Evolutionary conservation across 2,888 invertebrate genomes (phyloP).

Genomic region (Archips crataeganus): DNA sequence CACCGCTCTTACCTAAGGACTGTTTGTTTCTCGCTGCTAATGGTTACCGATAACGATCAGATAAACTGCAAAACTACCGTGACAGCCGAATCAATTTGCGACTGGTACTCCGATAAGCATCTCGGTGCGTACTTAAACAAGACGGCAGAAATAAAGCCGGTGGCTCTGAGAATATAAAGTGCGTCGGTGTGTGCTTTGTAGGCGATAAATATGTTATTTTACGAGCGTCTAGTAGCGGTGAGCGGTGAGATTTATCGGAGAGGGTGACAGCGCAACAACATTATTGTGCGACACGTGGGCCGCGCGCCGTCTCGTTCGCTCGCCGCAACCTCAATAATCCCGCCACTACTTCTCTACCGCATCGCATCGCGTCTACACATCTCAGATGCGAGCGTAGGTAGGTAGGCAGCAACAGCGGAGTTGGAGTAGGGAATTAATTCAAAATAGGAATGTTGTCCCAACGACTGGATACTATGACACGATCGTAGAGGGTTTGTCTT

Average conservation of each 20-base stretch:
- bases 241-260: slow-evolving; percentile 58
- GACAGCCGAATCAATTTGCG: slow-evolving; percentile 18
- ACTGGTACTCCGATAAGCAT: slow-evolving; percentile 9
- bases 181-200: slow-evolving; percentile 31
- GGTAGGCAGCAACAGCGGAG: not conserved
- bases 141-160: not conserved
- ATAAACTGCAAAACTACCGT: slow-evolving; percentile 52
- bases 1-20: slow-evolving; percentile 58
- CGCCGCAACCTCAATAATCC: slow-evolving; percentile 39
- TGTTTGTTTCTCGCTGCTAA: slow-evolving; percentile 58
- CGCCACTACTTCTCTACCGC: slow-evolving; percentile 18
- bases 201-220: slow-evolving; percentile 50
- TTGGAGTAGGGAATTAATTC: slow-evolving; percentile 5
- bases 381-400: slow-evolving; percentile 1
- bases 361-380: slow-evolving; percentile 20
- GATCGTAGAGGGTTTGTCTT: not conserved
- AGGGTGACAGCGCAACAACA: slow-evolving; percentile 65
- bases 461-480: not conserved
- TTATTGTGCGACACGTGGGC: slow-evolving; percentile 64
- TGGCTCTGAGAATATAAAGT: slow-evolving; percentile 25
- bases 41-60: slow-evolving; percentile 58
- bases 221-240: slow-evolving; percentile 55
- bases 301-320: slow-evolving; percentile 58
- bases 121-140: not conserved
- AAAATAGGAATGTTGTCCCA: slow-evolving; percentile 1